phyloP scores from a whole-genome alignment of 2,797 vertebrate genomes.

The Anguilla obscura region DNA sequence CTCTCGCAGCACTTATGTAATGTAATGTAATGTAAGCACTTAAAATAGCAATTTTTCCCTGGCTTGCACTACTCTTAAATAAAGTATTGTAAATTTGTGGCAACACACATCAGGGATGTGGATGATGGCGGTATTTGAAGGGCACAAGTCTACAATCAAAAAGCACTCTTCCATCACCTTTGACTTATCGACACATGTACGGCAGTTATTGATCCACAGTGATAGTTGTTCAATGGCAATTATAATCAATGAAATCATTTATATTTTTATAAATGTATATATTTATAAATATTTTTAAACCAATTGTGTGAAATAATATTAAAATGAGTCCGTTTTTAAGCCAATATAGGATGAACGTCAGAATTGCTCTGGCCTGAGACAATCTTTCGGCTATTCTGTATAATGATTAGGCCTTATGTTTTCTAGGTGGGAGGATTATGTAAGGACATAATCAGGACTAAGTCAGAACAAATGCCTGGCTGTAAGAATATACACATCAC shows the following conservation, averaged over 20 bases:
- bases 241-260: neutral
- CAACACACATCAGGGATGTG: too few species aligned
- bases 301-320: neutral
- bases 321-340: neutral
- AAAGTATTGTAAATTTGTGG: too few species aligned
- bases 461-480: constrained; percentile 21
- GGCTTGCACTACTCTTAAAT: too few species aligned
- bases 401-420: neutral
- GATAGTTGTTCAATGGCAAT: neutral
- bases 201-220: neutral
- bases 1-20: too few species aligned
- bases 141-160: neutral
- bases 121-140: too few species aligned
- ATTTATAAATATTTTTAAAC: neutral
- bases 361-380: neutral
- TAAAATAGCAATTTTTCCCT: too few species aligned
- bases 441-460: constrained; percentile 17
- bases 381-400: neutral
- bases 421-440: constrained; percentile 29
- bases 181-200: neutral
- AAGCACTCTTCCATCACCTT: neutral
- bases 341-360: neutral
- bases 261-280: neutral
- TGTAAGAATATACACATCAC: neutral
- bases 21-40: too few species aligned